A percentile compares a stretch with the other conserved stretches of the same genome.
phyloP scores from a whole-genome alignment of 2,888 invertebrate species.

The Hemithea aestivaria region DNA sequence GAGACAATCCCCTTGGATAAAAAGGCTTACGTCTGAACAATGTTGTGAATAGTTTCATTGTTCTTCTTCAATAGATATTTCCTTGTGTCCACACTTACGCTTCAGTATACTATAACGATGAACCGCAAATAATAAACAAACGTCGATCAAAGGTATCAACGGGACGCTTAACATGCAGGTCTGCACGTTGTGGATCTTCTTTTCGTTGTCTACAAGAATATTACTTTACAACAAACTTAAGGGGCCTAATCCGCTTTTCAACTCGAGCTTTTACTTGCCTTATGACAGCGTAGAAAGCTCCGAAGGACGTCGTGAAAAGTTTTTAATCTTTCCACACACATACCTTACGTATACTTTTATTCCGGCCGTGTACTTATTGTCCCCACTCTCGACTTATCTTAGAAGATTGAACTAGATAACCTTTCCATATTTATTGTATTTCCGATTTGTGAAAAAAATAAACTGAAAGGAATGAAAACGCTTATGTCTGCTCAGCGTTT shows the following conservation, averaged over 20 bases:
- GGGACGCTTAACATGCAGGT: slow-evolving; percentile 51
- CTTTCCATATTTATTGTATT: slow-evolving; percentile 15
- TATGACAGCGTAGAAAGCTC: slow-evolving; percentile 69
- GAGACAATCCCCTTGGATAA: slow-evolving; percentile 54
- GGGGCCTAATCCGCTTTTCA: slow-evolving; percentile 71
- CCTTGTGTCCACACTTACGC: slow-evolving; percentile 14
- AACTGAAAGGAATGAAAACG: slow-evolving; percentile 52
- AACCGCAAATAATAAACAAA: no score
- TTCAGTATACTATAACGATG: slow-evolving; percentile 6
- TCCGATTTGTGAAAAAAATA: slow-evolving; percentile 29
- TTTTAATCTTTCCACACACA: slow-evolving; percentile 60
- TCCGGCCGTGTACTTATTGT: slow-evolving; percentile 14
- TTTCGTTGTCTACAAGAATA: slow-evolving; percentile 62
- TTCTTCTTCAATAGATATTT: slow-evolving; percentile 35
- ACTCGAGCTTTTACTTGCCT: slow-evolving; percentile 68
- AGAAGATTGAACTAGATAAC: slow-evolving; percentile 12
- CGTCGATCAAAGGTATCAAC: slow-evolving; percentile 44
- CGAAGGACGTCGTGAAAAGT: slow-evolving; percentile 59
- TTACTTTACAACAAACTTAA: slow-evolving; percentile 72
- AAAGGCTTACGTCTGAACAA: slow-evolving; percentile 56
- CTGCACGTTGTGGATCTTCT: slow-evolving; percentile 48
- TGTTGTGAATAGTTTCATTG: slow-evolving; percentile 50
- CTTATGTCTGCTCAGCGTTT: slow-evolving; percentile 54
- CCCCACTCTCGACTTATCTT: slow-evolving; percentile 22
- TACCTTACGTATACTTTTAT: slow-evolving; percentile 24